Percentiles rank a stretch among this genome's conserved stretches.
These are phyloP conservation scores for Campaea margaritaria DNA, from an alignment of 2,888 invertebrate genomes.

Conservation along the genomic window DNA sequence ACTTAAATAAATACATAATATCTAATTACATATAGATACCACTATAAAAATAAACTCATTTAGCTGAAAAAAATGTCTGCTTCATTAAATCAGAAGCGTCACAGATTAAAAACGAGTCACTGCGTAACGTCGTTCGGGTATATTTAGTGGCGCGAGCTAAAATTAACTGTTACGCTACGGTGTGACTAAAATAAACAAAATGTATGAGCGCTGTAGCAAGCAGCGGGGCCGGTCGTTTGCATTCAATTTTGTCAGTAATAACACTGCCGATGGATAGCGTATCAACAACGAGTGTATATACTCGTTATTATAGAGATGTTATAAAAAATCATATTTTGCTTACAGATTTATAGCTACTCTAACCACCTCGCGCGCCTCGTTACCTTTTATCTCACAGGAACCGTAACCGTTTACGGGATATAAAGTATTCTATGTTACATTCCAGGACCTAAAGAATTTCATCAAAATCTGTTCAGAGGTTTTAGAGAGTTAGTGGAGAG, in stretches of 20 bases:
- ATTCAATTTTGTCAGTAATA: conserved; percentile 43
- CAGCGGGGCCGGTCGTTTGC: conserved; percentile 34
- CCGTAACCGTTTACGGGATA: too few species aligned
- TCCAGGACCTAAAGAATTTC: too few species aligned
- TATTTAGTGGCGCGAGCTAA: conserved; percentile 16
- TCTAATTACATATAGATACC: neutral
- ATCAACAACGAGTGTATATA: neutral
- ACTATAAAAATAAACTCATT: neutral
- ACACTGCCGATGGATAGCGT: conserved; percentile 6
- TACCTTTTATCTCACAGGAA: too few species aligned
- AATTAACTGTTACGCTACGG: conserved; percentile 21
- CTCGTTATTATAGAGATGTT: too few species aligned
- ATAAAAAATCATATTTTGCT: too few species aligned
- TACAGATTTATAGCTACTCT: too few species aligned
- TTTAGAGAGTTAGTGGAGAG: too few species aligned
- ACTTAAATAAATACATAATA: too few species aligned
- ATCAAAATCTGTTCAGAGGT: too few species aligned
- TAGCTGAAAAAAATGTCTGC: neutral
- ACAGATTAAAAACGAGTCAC: too few species aligned
- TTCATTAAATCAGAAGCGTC: conserved; percentile 5
- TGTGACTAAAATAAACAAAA: conserved; percentile 30
- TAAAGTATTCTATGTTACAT: too few species aligned
- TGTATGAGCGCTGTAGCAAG: conserved; percentile 3
- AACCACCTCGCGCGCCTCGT: too few species aligned
- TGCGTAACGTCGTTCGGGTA: neutral